Evolutionary conservation across 2,888 invertebrate species (phyloP).

Genomic region (Nemotelus nigrinus): DNA sequence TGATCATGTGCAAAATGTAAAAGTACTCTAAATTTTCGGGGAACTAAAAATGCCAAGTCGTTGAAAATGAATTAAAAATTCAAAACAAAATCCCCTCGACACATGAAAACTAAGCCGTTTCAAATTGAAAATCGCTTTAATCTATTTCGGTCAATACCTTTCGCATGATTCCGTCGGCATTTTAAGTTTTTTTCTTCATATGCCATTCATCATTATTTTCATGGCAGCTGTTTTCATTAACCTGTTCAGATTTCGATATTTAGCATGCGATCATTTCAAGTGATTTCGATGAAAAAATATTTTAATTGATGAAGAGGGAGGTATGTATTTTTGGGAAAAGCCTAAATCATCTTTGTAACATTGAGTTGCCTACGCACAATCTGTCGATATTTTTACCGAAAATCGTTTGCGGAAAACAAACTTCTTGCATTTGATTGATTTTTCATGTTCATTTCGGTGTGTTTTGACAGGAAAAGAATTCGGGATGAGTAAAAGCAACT

Average conservation of each 20-base stretch:
- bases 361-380: no score
- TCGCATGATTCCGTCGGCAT: constrained; percentile 23
- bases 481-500: no score
- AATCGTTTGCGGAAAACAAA: no score
- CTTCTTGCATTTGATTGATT: no score
- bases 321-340: no score
- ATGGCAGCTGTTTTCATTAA: constrained; percentile 40
- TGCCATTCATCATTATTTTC: constrained; percentile 33
- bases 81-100: background rate
- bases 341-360: no score
- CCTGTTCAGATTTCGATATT: constrained; percentile 44
- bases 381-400: no score
- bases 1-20: constrained; percentile 39
- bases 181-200: constrained; percentile 29
- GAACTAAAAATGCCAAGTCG: background rate
- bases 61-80: no score
- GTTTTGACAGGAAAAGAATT: no score
- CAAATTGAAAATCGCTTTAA: background rate
- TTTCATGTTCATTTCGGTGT: no score
- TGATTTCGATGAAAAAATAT: constrained; percentile 7
- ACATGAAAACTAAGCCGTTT: constrained; percentile 10
- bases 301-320: background rate
- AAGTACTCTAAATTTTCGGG: background rate
- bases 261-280: constrained; percentile 39
- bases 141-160: constrained; percentile 43